These are phyloP conservation scores for Cathartes aura DNA, from an alignment of 2,113 vertebrate genomes.

Conservation along the genomic window DNA sequence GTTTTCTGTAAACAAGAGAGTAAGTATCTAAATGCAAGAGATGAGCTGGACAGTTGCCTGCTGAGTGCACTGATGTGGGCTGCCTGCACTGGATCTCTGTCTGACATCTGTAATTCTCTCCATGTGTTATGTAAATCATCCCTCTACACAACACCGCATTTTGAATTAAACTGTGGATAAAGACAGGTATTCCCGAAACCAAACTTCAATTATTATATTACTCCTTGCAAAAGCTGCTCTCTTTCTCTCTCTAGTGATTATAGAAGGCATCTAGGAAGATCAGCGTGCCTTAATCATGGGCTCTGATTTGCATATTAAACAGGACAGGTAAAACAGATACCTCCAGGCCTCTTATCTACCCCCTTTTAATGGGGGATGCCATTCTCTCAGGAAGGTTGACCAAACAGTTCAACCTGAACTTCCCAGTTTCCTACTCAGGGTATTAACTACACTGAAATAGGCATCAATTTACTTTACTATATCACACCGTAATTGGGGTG, in stretches of 20 bases:
- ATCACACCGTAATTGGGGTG: not conserved
- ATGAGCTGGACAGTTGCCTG: not conserved
- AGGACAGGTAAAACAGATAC: not conserved
- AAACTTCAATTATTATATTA: not conserved
- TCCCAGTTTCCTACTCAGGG: not conserved
- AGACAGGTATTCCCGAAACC: not conserved
- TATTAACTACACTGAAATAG: not conserved
- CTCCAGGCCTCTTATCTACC: not conserved
- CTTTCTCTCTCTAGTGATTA: not conserved
- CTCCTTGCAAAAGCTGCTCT: not conserved
- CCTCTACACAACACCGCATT: not conserved
- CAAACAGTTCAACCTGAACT: not conserved
- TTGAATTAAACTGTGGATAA: not conserved
- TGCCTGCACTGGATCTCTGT: not conserved
- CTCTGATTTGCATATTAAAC: not conserved
- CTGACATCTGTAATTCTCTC: not conserved
- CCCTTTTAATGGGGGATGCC: fast-evolving
- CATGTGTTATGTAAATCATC: not conserved
- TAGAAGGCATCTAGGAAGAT: not conserved
- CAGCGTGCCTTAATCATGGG: not conserved
- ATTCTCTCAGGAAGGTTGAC: not conserved
- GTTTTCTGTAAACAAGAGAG: not conserved
- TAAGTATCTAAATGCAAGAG: not conserved
- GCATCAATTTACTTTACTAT: not conserved
- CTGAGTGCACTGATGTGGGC: not conserved